phyloP scores from a whole-genome alignment of 2,113 vertebrate genomes.

The Apaloderma vittatum region DNA sequence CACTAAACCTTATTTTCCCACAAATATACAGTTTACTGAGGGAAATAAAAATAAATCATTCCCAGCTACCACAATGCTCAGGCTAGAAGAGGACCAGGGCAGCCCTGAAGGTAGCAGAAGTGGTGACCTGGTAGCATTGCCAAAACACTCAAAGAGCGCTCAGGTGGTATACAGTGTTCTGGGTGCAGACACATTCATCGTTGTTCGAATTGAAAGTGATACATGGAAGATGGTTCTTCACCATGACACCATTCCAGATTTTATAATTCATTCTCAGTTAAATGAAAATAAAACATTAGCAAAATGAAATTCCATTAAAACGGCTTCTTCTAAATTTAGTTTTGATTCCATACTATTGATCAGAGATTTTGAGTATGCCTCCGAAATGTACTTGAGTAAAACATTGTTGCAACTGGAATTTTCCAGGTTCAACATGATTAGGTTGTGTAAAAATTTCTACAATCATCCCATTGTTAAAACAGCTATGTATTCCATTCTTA shows the following conservation, averaged over 20 bases:
- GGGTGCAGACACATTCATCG: neutral
- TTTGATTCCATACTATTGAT: neutral
- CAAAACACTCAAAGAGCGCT: neutral
- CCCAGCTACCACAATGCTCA: neutral
- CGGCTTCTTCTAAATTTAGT: neutral
- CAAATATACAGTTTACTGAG: neutral
- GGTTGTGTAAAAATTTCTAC: neutral
- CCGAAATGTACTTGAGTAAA: neutral
- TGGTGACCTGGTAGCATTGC: neutral
- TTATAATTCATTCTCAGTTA: neutral
- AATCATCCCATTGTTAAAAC: neutral
- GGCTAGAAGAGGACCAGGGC: neutral
- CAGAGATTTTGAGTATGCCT: neutral
- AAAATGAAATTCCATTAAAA: neutral
- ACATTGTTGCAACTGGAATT: neutral
- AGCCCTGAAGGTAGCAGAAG: neutral
- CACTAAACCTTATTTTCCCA: neutral
- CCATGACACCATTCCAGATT: neutral
- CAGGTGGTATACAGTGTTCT: fast-evolving
- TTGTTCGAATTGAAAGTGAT: neutral
- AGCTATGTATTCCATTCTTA: neutral
- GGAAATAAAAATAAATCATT: no score
- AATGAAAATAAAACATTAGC: neutral
- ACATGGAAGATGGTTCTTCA: neutral
- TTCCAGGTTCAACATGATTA: neutral